phyloP scores from a whole-genome alignment of 2,888 invertebrate genomes.

The Acrobasis repandana region DNA sequence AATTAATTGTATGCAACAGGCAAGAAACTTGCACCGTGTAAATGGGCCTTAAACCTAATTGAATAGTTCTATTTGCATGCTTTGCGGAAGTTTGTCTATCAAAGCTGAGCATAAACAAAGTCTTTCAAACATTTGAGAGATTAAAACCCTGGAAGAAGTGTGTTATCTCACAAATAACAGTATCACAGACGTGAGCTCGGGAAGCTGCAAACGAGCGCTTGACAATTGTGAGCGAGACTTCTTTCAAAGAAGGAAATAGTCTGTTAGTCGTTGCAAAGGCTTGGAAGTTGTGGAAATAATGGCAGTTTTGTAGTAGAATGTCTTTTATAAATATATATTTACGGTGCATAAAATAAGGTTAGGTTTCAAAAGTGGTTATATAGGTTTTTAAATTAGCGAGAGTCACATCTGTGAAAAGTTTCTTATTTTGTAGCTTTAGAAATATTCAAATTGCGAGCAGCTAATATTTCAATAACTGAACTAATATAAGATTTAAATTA shows the following conservation, averaged over 20 bases:
- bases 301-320: neutral
- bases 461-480: no score
- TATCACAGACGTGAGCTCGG: slow-evolving; percentile 33
- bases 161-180: slow-evolving; percentile 37
- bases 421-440: no score
- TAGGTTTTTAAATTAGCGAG: no score
- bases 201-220: slow-evolving; percentile 15
- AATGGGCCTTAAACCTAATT: neutral
- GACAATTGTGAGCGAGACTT: slow-evolving; percentile 10
- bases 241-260: neutral
- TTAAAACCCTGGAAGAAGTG: slow-evolving; percentile 25
- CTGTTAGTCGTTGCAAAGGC: neutral
- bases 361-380: no score
- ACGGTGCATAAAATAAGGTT: no score
- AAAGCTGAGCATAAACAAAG: slow-evolving; percentile 3
- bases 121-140: slow-evolving; percentile 49
- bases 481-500: no score
- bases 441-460: no score
- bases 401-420: no score
- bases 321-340: neutral
- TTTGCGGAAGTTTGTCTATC: neutral
- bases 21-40: no score
- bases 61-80: no score
- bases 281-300: neutral
- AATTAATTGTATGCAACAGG: no score